Evolutionary conservation across 2,888 invertebrate genomes (phyloP).

Genomic region (Gryllus longicercus): DNA sequence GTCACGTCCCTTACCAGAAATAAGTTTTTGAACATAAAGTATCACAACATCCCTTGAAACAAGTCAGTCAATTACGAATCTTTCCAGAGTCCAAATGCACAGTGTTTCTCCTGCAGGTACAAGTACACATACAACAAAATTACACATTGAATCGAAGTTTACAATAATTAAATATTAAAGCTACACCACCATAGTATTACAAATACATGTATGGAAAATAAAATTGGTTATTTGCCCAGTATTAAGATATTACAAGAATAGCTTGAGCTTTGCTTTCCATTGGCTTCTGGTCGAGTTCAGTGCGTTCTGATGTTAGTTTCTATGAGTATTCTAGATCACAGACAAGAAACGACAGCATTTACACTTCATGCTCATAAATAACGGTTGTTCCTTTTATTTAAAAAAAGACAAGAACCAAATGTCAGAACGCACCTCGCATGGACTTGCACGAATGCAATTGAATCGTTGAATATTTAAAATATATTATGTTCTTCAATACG

Average conservation of each 20-base stretch:
- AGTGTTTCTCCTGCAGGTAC: constrained; percentile 11
- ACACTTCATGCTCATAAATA: background rate
- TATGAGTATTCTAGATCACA: constrained; percentile 17
- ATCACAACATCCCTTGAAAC: constrained; percentile 17
- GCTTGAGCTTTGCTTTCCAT: background rate
- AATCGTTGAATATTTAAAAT: constrained; percentile 2
- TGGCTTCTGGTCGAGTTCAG: background rate
- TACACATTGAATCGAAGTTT: constrained; percentile 17
- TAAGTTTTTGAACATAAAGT: background rate
- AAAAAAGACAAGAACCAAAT: constrained; percentile 17
- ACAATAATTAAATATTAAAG: constrained; percentile 17
- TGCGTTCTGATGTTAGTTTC: constrained; percentile 2
- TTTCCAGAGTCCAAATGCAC: constrained; percentile 1
- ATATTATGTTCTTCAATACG: constrained; percentile 5
- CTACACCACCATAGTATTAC: constrained; percentile 1
- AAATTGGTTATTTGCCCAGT: background rate
- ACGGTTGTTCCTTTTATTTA: constrained; percentile 2
- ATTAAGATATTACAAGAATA: constrained; percentile 3
- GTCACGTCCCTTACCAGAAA: background rate
- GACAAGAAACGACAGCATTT: constrained; percentile 11
- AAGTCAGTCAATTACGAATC: background rate
- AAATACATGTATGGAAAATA: constrained; percentile 17
- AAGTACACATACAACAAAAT: constrained; percentile 4
- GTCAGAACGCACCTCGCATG: constrained; percentile 1
- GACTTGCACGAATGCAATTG: constrained; percentile 7